A percentile compares a stretch with the other conserved stretches of the same genome.
phyloP scores from a whole-genome alignment of 2,888 invertebrate species.

The Parnassius mnemosyne region DNA sequence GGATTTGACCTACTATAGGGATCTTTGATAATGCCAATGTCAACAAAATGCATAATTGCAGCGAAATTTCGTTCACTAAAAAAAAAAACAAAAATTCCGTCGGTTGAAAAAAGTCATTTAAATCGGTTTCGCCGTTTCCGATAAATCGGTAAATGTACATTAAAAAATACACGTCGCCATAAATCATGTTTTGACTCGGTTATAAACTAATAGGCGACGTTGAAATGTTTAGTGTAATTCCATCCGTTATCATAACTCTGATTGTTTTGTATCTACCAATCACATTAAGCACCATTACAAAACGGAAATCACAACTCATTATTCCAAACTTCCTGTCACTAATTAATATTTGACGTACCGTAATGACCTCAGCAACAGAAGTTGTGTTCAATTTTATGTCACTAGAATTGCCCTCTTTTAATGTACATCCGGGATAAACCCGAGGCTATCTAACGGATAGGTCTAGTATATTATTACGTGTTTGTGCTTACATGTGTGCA shows the following conservation, averaged over 20 bases:
- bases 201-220: neutral
- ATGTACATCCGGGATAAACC: constrained; percentile 12
- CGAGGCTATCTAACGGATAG: constrained; percentile 5
- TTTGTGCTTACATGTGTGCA: constrained; percentile 12
- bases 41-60: constrained; percentile 1
- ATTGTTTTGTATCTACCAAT: no score
- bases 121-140: no score
- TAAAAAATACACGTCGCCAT: no score
- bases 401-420: constrained; percentile 6
- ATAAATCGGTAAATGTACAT: no score
- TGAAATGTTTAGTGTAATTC: neutral
- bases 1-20: constrained; percentile 13
- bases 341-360: neutral
- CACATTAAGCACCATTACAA: no score
- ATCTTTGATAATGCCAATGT: constrained; percentile 3
- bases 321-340: neutral
- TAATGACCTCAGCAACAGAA: neutral
- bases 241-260: no score
- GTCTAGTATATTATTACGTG: constrained; percentile 9
- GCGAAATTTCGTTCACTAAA: no score
- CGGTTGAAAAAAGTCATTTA: no score
- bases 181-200: no score
- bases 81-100: no score
- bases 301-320: no score
- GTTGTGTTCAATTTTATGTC: neutral